Base-by-base conservation (phyloP, 1,140 invertebrate species). In the Sinonovacula constricta region DNA sequence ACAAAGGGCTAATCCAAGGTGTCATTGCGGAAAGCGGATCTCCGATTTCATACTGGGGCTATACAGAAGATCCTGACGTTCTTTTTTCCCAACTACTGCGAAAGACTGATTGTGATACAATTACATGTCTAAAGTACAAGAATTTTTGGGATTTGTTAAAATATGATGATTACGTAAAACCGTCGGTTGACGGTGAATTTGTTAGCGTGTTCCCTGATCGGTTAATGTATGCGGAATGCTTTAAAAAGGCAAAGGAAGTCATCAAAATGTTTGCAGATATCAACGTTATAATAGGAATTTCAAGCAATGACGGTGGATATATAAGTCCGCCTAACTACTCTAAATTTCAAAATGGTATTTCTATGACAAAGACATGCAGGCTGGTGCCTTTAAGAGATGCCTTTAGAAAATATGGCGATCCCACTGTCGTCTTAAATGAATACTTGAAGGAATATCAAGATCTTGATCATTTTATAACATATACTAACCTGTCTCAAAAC, bases 11-110 rank as follows among this genome's bases (percentile, higher is more conserved):
- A 26, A 81, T 82, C 56, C 57, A 70, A 14, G 45, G 74, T 28
- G 59, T 60, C 1, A 80, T 83, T 33, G n/a, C 66, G 12, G 22
- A 72, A 53, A 84, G 81, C 49, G 79, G 80, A 15, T 57, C 68
- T 30, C 49, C 28, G 3, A 26, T 65, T 22, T 15, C 30, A 12
- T 22, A n/a, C 2, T n/a, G 39, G 34, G 31, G 31, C 24, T 39
- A 15, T 22, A 26, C 34, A 22, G n/a, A 18, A 39, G n/a, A n/a
- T n/a, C 0, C 33, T 15, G n/a, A n/a, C 18, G 3, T 1, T 10
- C 2, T 7, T 14, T 24, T 3, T 22, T 24, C 18, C 12, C 26
- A 3, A 10, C 2, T 22, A 34, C 24, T 45, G 33, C 62, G 10
- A 26, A 65, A n/a, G 4, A 33, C 31, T 33, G 15, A 18, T 7